Base-by-base conservation (phyloP, 2,888 invertebrate genomes). In the Eupithecia subumbrata region DNA sequence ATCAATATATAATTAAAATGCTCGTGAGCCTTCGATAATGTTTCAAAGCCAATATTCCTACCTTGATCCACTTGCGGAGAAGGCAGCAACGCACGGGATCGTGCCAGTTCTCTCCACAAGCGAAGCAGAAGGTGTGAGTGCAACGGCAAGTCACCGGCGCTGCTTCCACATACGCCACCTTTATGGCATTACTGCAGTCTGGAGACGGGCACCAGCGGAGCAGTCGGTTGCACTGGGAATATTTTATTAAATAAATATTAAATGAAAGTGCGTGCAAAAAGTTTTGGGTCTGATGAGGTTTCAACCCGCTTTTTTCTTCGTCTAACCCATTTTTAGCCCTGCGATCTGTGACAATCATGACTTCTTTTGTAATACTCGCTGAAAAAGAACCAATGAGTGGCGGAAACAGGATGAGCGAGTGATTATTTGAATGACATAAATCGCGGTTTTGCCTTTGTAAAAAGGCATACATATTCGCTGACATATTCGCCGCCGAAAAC, bases 191-290 rank as follows among this genome's bases (percentile, higher is more conserved):
- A 86, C 97, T 98, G 95, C 99, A 99, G 95, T 99, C 99, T 48
- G 99, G 98, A 73, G 98, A 98, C 82, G 99, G 99, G 92, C 99
- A 99, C 99, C 99, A 99, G 88, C 99, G 97, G 87, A 99, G 95
- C 87, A 99, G 95, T 84, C 98, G 97, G 95, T 99, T 99, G 93
- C 99, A 99, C 98, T 99, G 90, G 0, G 88, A 92, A 81, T 0
- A 1, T 22, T 16, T 11, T n/a, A 22, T 11, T n/a, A 52, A n/a
- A n/a, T n/a, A 52, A 11, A 56, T 11, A 56, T n/a, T 48, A 18
- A 48, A 48, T 48, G 5, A 48, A 18, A 48, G 45, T 18, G 16
- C 5, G 45, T 45, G 45, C 45, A 48, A 48, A n/a, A 48, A 8
- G 18, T 48, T 48, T 48, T n/a, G 8, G n/a, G 18, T 48, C 8